Conservation (phyloP, 2,797 vertebrate species). For the Myripristis jacobus region DNA sequence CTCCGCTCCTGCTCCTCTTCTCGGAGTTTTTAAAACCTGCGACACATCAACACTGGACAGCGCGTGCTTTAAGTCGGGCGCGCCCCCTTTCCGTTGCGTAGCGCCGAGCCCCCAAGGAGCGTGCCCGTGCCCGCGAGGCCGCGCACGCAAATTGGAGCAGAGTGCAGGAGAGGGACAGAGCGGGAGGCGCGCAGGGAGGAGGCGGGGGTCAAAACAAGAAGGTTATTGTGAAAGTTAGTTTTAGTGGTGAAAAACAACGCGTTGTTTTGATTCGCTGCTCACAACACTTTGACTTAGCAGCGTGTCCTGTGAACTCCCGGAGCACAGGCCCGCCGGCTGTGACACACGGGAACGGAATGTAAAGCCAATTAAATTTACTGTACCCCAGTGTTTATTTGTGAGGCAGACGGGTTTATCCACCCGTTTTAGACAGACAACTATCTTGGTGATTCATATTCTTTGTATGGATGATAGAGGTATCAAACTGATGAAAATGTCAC, state of each 20-base stretch:
- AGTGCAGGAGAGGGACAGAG: slow-evolving; percentile 63
- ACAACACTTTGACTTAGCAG: no score
- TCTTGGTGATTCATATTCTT: no score
- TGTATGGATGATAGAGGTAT: no score
- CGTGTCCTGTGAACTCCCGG: no score
- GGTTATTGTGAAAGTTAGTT: slow-evolving; percentile 39
- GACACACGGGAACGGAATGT: no score
- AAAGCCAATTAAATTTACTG: no score
- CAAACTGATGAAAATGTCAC: no score
- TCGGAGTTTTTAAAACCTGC: slow-evolving; percentile 85
- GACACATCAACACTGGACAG: slow-evolving; percentile 85
- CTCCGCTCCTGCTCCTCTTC: slow-evolving; percentile 26
- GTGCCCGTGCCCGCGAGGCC: slow-evolving; percentile 53
- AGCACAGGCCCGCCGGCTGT: no score
- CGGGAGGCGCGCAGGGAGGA: not conserved
- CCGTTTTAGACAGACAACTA: no score
- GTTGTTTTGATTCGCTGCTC: not conserved
- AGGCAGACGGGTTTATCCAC: no score
- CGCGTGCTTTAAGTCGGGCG: slow-evolving; percentile 76
- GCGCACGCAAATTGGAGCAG: slow-evolving; percentile 75
- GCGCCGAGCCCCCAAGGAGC: slow-evolving; percentile 75
- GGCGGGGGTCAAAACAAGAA: slow-evolving; percentile 47
- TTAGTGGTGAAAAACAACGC: not conserved
- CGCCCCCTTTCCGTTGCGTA: slow-evolving; percentile 78
- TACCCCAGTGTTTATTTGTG: no score